Evolutionary conservation across 2,888 invertebrate species (phyloP), one percentile per base, ranked within the genome.

Genomic region (Ornithoptera alexandrae): DNA sequence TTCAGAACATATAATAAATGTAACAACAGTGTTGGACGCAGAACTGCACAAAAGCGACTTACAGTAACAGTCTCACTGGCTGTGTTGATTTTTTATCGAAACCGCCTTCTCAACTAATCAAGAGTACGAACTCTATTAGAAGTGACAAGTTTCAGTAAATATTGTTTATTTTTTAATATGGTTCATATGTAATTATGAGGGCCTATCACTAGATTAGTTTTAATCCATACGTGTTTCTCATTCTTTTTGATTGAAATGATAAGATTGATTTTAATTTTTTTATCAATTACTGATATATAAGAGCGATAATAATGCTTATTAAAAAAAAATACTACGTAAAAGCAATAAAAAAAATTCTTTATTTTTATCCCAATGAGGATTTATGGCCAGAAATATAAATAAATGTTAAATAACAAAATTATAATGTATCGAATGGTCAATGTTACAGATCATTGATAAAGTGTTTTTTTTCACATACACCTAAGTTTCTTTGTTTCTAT

Each of bases 71-170:
- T 68, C 78, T 75, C 77, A 78, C 78, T 81, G 79, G 75, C 77
- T 77, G 77, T 81, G 83, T 84, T 85, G 84, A 57, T 66, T 66
- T 87, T 86, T 86, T 83, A 84, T 85, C 82, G 82, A 82, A 84
- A 76, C 78, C 77, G 78, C 81, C 80, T 79, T 77, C 76, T 77
- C 75, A 77, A 80, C 72, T 74, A 72, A 70, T 10, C 39, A 71
- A 71, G 71, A 74, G 78, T 74, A 76, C 76, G 78, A 68, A 70
- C 79, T 78, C 72, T 72, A 74, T 73, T 79, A 84, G 85, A 87
- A 73, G 72, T 30, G 22, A 22, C 67, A 57, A 17, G 56, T 67
- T n/a, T 10, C 2, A 63, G 6, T 24, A 46, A 20, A 8, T 5
- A 24, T 24, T 39, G 22, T 64, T 46, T 64, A 39, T 10, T 39